Evolutionary conservation across 2,888 invertebrate genomes (phyloP), one percentile per base, ranked within the genome.

Genomic region (Cryptus viduatorius): DNA sequence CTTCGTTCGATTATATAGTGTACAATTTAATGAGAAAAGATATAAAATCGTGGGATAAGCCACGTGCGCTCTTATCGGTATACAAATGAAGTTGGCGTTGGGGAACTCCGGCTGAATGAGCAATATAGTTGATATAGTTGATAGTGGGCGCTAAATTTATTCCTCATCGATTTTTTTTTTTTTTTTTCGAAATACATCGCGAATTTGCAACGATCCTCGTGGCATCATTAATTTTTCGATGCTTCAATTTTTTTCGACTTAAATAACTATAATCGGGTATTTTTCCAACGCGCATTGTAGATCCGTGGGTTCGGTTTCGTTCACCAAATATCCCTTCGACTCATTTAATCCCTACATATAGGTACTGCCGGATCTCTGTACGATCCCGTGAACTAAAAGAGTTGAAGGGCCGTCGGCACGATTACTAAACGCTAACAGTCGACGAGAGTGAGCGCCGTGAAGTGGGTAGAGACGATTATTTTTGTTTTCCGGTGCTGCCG

Each of bases 401-500:
- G 82, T 84, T 84, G 84, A 82, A 79, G 84, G 82, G 82, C 75
- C 82, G 78, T 82, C 78, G 56, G 48, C 61, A 76, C 84, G 72
- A 82, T 86, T 86, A 85, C 84, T 68, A 72, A 80, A 83, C 82
- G 71, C 80, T 78, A 79, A 80, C 81, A 72, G 78, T 82, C 79
- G 61, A 71, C 68, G 72, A 68, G 64, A 64, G 64, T 19, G 53
- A 73, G 69, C 29, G 65, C 77, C 77, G 80, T 82, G 79, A 82
- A 82, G 84, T 84, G 84, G 84, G 84, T 71, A 84, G 84, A 82
- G 82, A 84, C 82, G 84, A 84, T 84, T 84, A 79, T 81, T 84
- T 86, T 82, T 84, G 83, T 79, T 85, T 86, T 82, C 86, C 80
- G 81, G 78, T 83, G 81, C 53, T 67, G 64, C 31, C n/a, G 48